A percentile compares a stretch with the other conserved stretches of the same genome.
phyloP scores from a whole-genome alignment of 2,888 invertebrate genomes.

The Terebella lapidaria region DNA sequence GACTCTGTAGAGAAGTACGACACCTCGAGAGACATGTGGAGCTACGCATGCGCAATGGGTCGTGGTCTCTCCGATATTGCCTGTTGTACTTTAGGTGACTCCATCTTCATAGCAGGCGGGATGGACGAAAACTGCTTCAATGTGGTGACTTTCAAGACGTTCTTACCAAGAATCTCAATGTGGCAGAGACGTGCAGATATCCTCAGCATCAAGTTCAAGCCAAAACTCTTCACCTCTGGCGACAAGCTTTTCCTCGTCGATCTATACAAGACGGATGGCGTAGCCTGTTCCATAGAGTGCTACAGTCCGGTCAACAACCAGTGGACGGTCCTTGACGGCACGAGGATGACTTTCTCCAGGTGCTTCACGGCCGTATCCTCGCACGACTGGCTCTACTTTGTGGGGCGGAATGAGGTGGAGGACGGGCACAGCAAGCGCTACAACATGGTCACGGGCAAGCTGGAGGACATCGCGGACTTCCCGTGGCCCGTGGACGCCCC shows the following conservation, averaged over 20 bases:
- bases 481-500: slow-evolving; percentile 10
- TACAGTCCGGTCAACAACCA: slow-evolving; percentile 6
- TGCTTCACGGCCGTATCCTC: slow-evolving; percentile 7
- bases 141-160: slow-evolving; percentile 6
- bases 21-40: slow-evolving; percentile 5
- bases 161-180: background rate
- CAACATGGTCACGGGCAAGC: slow-evolving; percentile 3
- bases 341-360: slow-evolving; percentile 5
- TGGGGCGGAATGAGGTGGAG: slow-evolving; percentile 14
- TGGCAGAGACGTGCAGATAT: background rate
- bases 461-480: slow-evolving; percentile 5
- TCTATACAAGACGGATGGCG: slow-evolving; percentile 8
- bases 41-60: background rate
- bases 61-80: slow-evolving; percentile 5
- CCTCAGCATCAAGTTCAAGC: slow-evolving; percentile 7
- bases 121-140: slow-evolving; percentile 7
- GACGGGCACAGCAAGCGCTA: slow-evolving; percentile 11
- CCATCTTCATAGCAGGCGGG: slow-evolving; percentile 11
- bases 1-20: slow-evolving; percentile 7
- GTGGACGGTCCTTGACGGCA: slow-evolving; percentile 6
- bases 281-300: slow-evolving; percentile 3
- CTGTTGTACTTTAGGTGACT: background rate
- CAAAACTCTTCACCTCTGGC: slow-evolving; percentile 3
- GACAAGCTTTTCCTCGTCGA: slow-evolving; percentile 9
- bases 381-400: slow-evolving; percentile 12